A percentile compares a stretch with the other conserved stretches of the same genome.
These are phyloP conservation scores for Centropyge bicolor DNA, from an alignment of 2,797 vertebrate species.

Conservation along the genomic window DNA sequence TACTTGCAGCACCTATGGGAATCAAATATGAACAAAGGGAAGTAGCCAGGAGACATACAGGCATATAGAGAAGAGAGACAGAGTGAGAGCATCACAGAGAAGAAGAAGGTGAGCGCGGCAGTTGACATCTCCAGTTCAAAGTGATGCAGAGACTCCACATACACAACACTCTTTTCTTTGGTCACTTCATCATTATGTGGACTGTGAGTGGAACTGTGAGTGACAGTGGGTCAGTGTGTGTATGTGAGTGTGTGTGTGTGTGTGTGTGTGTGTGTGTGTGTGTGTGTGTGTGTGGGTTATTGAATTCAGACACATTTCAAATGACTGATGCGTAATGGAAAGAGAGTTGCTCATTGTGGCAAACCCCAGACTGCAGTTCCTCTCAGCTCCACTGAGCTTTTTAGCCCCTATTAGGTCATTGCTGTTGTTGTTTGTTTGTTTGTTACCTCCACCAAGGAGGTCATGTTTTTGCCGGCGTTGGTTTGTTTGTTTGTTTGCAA, in stretches of 20 bases:
- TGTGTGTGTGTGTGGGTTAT: neutral
- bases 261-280: conserved; percentile 35
- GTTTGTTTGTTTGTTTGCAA: too few species aligned
- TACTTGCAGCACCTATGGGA: conserved; percentile 72
- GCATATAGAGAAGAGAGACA: conserved; percentile 45
- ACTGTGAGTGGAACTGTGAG: conserved; percentile 54
- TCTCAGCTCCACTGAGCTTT: too few species aligned
- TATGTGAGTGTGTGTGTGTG: neutral
- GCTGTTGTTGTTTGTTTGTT: too few species aligned
- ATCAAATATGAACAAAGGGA: conserved; percentile 82
- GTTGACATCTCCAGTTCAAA: conserved; percentile 78
- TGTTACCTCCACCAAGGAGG: too few species aligned
- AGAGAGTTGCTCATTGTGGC: too few species aligned
- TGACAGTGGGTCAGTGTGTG: conserved; percentile 40
- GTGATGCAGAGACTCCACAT: conserved; percentile 53
- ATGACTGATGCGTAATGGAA: too few species aligned
- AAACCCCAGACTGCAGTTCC: too few species aligned
- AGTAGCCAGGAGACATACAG: conserved; percentile 45
- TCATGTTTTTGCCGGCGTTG: too few species aligned
- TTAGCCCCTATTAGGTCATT: too few species aligned
- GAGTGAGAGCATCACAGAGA: conserved; percentile 53
- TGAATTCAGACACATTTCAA: too few species aligned
- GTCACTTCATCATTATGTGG: conserved; percentile 70
- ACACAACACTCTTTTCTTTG: conserved; percentile 61
- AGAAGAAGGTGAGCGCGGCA: conserved; percentile 33